Evolutionary conservation across 2,888 invertebrate genomes (phyloP).

Genomic region (Carpatolechia fugitivella): DNA sequence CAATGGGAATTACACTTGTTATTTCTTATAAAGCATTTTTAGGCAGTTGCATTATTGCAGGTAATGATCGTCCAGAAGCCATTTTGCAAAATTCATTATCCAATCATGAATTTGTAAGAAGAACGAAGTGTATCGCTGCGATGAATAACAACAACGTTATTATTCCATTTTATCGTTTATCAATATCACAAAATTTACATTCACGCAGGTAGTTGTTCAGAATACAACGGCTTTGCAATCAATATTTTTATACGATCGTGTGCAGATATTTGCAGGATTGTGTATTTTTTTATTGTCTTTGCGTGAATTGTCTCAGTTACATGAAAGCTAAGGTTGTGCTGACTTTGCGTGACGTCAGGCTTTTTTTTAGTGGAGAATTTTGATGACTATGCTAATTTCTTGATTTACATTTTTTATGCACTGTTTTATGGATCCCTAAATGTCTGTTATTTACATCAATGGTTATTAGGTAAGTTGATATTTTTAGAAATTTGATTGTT

Average conservation of each 20-base stretch:
- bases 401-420: background rate
- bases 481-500: too few species aligned
- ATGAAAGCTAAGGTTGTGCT: constrained; percentile 11
- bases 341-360: constrained; percentile 13
- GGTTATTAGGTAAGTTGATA: background rate
- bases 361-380: background rate
- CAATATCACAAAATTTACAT: background rate
- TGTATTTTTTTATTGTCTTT: constrained; percentile 10
- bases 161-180: too few species aligned
- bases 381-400: background rate
- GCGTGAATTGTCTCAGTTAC: constrained; percentile 19
- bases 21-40: too few species aligned
- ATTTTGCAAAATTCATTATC: too few species aligned
- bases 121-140: too few species aligned
- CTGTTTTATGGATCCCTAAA: background rate
- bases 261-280: constrained; percentile 1
- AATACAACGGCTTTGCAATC: background rate
- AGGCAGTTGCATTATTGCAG: too few species aligned
- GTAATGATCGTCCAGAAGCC: too few species aligned
- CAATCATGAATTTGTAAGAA: too few species aligned
- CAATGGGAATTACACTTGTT: too few species aligned
- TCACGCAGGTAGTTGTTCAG: too few species aligned
- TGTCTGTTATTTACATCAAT: background rate
- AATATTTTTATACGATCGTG: constrained; percentile 10
- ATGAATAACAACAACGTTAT: too few species aligned